These are phyloP conservation scores for Acrobasis repandana DNA, from an alignment of 2,888 invertebrate species.

Conservation along the genomic window DNA sequence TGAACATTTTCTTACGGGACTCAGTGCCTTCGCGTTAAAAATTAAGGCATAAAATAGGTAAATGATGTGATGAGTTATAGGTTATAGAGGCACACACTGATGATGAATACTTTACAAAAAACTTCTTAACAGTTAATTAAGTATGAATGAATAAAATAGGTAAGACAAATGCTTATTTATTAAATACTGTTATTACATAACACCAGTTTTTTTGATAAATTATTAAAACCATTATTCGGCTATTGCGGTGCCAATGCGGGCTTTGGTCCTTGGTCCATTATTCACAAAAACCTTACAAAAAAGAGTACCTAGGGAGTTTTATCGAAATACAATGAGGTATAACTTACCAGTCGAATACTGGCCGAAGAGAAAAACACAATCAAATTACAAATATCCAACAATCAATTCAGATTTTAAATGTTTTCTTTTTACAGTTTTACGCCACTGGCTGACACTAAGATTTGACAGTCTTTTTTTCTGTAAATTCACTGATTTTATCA, in stretches of 20 bases:
- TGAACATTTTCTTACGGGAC: too few relatives aligned
- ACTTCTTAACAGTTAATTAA: too few relatives aligned
- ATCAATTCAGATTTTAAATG: background rate
- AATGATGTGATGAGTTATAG: too few relatives aligned
- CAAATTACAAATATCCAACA: background rate
- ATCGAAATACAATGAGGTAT: background rate
- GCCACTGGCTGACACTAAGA: conserved; percentile 3
- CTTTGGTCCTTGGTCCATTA: background rate
- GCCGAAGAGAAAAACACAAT: conserved; percentile 1
- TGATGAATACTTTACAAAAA: too few relatives aligned
- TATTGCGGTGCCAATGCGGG: background rate
- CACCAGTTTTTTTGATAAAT: too few relatives aligned
- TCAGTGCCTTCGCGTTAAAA: too few relatives aligned
- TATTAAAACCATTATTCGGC: too few relatives aligned
- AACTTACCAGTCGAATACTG: conserved; percentile 16
- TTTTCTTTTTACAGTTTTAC: background rate
- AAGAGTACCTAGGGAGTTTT: background rate
- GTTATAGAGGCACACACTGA: too few relatives aligned
- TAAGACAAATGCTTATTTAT: too few relatives aligned
- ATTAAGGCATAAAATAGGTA: too few relatives aligned
- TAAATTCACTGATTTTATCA: conserved; percentile 3
- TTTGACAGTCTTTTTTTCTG: background rate
- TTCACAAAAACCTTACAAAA: background rate
- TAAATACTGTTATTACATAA: too few relatives aligned
- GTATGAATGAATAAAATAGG: too few relatives aligned